Evolutionary conservation across 1,140 invertebrate genomes (phyloP), one percentile per base, ranked within the genome.

Genomic region (Drosophila punjabiensis): DNA sequence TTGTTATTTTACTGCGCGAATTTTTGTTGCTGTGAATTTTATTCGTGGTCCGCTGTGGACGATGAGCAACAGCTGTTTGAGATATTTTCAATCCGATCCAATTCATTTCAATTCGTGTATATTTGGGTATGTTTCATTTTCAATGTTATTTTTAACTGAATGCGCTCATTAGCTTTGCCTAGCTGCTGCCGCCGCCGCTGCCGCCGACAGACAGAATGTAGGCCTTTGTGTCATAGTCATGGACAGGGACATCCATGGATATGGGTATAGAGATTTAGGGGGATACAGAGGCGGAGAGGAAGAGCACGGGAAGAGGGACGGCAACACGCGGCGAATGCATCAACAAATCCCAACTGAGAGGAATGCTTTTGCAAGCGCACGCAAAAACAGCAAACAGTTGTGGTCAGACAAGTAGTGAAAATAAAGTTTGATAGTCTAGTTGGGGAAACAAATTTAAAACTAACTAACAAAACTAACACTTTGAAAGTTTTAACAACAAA

Each of bases 31-130:
- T 78, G 62, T 58, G 78, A 65, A 74, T 84, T 84, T 89, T 59
- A 79, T 86, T 82, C 62, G 67, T 52, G 77, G 65, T 85, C 65
- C 58, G 70, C 41, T 67, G 77, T 67, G 69, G 79, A 81, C 89
- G 88, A 91, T 84, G 81, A 82, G 84, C 89, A 91, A 91, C 88
- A 91, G 88, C 88, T 91, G 88, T 91, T 91, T 91, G 68, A 82
- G 81, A 88, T 84, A 91, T 77, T 85, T 92, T 85, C 66, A 79
- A 81, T 76, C 76, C 81, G 79, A 82, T 92, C 85, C 81, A 66
- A 83, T 87, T 88, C 84, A 88, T 81, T 86, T 81, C 50, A 74
- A 73, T 74, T 74, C 68, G 70, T 75, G 71, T 75, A 75, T 75
- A 75, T 75, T 75, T 74, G 71, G 71, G 71, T 74, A 75, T 75